phyloP scores from a whole-genome alignment of 2,888 invertebrate genomes.

The Coelopa pilipes region DNA sequence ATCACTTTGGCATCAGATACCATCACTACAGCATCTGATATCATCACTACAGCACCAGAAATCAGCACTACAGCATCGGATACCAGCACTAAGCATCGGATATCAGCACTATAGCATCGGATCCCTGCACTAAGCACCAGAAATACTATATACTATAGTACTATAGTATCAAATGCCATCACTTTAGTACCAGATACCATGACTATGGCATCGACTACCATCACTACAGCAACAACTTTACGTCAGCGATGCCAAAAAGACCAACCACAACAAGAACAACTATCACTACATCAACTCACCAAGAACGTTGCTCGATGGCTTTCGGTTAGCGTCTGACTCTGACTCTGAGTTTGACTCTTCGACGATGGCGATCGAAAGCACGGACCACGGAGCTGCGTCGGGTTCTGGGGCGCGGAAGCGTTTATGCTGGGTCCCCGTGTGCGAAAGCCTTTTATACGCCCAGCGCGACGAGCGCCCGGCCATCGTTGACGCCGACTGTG shows the following conservation, averaged over 20 bases:
- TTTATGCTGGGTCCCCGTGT: constrained; percentile 46
- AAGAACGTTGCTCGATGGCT: constrained; percentile 24
- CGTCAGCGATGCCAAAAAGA: too few species aligned
- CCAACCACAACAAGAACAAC: neutral
- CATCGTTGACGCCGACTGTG: neutral
- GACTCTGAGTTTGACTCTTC: too few species aligned
- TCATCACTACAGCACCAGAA: too few species aligned
- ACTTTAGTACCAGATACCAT: too few species aligned
- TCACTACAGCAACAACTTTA: neutral
- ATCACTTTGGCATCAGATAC: too few species aligned
- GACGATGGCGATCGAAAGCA: too few species aligned
- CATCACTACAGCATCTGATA: too few species aligned
- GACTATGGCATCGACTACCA: neutral
- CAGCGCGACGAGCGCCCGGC: neutral
- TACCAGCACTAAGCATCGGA: too few species aligned
- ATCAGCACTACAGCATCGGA: neutral
- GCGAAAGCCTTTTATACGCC: constrained; percentile 44
- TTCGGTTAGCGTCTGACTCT: neutral
- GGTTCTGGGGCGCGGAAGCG: constrained; percentile 40
- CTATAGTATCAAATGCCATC: too few species aligned
- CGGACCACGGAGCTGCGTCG: neutral
- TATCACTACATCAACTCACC: constrained; percentile 20
- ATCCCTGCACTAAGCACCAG: too few species aligned
- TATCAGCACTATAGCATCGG: too few species aligned
- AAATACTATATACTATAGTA: too few species aligned